Percentiles rank a stretch among this genome's conserved stretches.
Evolutionary conservation across 2,888 invertebrate genomes (phyloP).

Genomic region (Alloscopus bannaensis): DNA sequence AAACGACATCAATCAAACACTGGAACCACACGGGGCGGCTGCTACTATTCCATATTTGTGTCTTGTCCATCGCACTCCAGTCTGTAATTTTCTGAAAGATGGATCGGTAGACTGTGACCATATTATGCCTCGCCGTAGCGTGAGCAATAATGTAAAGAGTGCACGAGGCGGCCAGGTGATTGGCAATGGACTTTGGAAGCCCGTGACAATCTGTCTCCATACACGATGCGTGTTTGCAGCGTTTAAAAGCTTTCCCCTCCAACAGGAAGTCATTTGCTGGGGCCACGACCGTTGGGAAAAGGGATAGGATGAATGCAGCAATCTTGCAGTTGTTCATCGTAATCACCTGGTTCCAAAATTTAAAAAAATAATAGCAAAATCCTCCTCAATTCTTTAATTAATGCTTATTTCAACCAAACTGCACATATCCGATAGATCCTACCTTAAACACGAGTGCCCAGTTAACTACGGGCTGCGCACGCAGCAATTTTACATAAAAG

Average conservation of each 20-base stretch:
- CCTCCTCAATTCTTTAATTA: conserved; percentile 4
- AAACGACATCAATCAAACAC: conserved; percentile 69
- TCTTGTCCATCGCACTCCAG: conserved; percentile 72
- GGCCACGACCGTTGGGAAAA: conserved; percentile 70
- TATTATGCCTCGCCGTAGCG: conserved; percentile 63
- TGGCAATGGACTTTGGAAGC: conserved; percentile 70
- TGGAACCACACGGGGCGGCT: conserved; percentile 73
- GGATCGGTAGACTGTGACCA: conserved; percentile 68
- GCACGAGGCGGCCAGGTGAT: conserved; percentile 70
- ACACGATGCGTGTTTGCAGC: conserved; percentile 70
- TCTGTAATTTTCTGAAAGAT: conserved; percentile 68
- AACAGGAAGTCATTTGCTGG: conserved; percentile 70
- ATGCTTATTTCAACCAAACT: conserved; percentile 4
- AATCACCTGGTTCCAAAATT: conserved; percentile 57
- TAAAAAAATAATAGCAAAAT: not conserved
- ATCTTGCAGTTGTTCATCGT: conserved; percentile 71
- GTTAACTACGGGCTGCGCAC: conserved; percentile 66
- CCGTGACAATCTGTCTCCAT: conserved; percentile 71
- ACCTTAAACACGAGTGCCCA: conserved; percentile 72
- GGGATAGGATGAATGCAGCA: conserved; percentile 64
- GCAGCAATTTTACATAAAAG: conserved; percentile 66
- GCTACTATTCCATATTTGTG: conserved; percentile 72
- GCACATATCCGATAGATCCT: too few species aligned
- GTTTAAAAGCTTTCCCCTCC: conserved; percentile 71
- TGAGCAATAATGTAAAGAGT: conserved; percentile 70